phyloP scores from a whole-genome alignment of 2,797 vertebrate species.

The Sebastes vulpes region DNA sequence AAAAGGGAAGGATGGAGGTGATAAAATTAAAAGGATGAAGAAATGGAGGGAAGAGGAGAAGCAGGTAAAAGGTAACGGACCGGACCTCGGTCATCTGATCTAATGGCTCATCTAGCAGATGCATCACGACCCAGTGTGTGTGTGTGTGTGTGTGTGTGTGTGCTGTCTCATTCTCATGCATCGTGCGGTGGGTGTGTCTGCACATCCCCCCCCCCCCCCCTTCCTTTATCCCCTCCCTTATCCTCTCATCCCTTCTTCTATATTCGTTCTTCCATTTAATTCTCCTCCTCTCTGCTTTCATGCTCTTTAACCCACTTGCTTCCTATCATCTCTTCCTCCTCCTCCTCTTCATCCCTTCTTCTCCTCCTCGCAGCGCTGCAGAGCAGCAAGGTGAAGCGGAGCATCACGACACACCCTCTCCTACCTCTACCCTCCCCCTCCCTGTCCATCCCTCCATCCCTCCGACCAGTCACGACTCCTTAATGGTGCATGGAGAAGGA shows the following conservation, averaged over 20 bases:
- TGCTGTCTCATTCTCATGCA: slow-evolving; percentile 61
- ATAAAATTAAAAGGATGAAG: slow-evolving; percentile 1
- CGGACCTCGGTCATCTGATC: slow-evolving; percentile 60
- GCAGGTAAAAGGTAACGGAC: slow-evolving; percentile 61
- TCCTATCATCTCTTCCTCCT: background rate
- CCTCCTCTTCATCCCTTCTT: background rate
- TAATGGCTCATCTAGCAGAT: slow-evolving; percentile 56
- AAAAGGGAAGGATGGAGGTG: background rate
- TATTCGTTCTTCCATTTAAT: background rate
- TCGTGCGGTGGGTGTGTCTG: slow-evolving; percentile 4
- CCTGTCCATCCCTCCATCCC: background rate
- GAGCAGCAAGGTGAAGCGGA: slow-evolving; percentile 49
- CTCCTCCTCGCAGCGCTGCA: background rate
- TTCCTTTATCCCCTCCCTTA: background rate
- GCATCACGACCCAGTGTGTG: slow-evolving; percentile 37
- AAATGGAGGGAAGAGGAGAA: slow-evolving; percentile 35
- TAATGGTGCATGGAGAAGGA: slow-evolving; percentile 23
- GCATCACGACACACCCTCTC: slow-evolving; percentile 53
- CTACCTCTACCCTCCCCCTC: background rate
- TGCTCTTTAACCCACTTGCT: slow-evolving; percentile 22
- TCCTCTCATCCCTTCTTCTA: background rate
- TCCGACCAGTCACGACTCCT: slow-evolving; percentile 69
- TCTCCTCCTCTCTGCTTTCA: background rate
- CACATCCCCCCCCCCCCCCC: slow-evolving; percentile 17
- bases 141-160: slow-evolving; percentile 22